These are phyloP conservation scores for Rotaria magnacalcarata DNA, from an alignment of 2,888 invertebrate genomes.

Conservation along the genomic window DNA sequence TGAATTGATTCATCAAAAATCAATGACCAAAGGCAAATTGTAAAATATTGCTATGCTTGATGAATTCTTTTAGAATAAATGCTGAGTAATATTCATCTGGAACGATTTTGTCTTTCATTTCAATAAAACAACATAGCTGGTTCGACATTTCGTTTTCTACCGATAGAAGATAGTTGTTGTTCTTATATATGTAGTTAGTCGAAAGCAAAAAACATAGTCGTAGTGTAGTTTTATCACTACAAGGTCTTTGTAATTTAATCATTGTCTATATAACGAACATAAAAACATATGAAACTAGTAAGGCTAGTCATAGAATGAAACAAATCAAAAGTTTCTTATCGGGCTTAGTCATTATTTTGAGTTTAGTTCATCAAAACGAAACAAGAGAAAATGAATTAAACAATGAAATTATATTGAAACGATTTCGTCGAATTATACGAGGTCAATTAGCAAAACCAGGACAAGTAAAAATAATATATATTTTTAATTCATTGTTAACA, in stretches of 20 bases:
- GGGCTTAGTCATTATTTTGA: not conserved
- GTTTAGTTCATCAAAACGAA: not conserved
- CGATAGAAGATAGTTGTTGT: not conserved
- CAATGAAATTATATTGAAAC: not conserved
- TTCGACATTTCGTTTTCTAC: not conserved
- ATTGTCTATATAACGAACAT: not conserved
- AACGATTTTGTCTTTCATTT: too few relatives aligned
- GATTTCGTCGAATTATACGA: not conserved
- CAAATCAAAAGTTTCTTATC: not conserved
- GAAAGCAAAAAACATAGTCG: not conserved
- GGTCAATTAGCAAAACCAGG: constrained; percentile 12
- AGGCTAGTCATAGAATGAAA: not conserved
- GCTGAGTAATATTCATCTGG: too few relatives aligned
- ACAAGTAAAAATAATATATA: not conserved
- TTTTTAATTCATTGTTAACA: not conserved
- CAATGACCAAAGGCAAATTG: too few relatives aligned
- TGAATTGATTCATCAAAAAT: too few relatives aligned
- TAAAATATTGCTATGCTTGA: too few relatives aligned
- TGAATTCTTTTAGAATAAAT: too few relatives aligned
- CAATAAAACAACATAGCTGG: too few relatives aligned
- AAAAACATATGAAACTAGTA: not conserved
- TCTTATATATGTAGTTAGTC: not conserved
- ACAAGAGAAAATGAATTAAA: not conserved
- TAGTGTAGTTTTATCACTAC: not conserved
- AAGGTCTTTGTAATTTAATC: constrained; percentile 6